Evolutionary conservation across 2,888 invertebrate species (phyloP), one percentile per base, ranked within the genome.

Genomic region (Norana najaformis): DNA sequence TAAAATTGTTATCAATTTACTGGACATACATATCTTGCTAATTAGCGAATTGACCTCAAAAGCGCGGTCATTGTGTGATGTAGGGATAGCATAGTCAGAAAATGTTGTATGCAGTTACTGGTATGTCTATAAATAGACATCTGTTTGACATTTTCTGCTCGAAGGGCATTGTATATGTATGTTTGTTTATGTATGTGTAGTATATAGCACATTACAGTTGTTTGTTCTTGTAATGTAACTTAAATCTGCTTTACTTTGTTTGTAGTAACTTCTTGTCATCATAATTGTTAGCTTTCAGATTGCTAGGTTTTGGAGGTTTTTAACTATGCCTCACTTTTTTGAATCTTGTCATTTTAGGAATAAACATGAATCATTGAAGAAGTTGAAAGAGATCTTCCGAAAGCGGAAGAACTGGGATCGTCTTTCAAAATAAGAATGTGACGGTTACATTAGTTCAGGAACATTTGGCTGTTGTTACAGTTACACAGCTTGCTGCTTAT

Each of bases 291-390:
- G n/a, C n/a, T 69, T 69, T 30, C n/a, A n/a, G n/a, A 69, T n/a
- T 16, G 69, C n/a, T n/a, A 69, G n/a, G 30, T 8, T 30, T n/a
- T n/a, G n/a, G n/a, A n/a, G n/a, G 53, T 16, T 23, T 53, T 53
- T 53, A 16, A 53, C 53, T 53, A 23, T 53, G 53, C 23, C 53
- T 53, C 23, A 53, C 37, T 36, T 85, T 0, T 35, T 34, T 85
- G 34, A 5, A 85, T 36, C 36, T 85, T 85, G 16, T 85, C 35
- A 16, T 85, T 85, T 85, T 85, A 85, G 85, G 85, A 85, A 85
- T 36, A 85, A 85, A 35, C 85, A 85, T 37, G 85, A 85, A 18
- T 36, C 85, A 23, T 35, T 8, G 37, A 85, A 85, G 36, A 85
- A 85, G 37, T 85, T 85, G 37, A 85, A 85, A 23, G 36, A 85